phyloP scores from a whole-genome alignment of 2,113 vertebrate species.

The Gavialis gangeticus region DNA sequence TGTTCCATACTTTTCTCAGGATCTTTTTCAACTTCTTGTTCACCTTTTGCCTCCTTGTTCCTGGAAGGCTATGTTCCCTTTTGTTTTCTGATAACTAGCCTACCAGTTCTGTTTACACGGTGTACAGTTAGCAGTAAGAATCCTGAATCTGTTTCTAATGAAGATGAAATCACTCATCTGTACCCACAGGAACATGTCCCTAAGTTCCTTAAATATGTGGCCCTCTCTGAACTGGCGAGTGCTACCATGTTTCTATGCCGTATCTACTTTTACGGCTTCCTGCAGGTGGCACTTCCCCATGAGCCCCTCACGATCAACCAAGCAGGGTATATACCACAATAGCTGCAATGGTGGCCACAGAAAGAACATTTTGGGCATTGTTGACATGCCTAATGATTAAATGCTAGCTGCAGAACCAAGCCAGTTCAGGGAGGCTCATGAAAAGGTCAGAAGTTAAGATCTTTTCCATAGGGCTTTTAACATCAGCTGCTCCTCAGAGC shows the following conservation, averaged over 20 bases:
- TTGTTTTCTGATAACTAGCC: no score
- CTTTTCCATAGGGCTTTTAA: neutral
- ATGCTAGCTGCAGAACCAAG: neutral
- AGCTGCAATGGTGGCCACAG: neutral
- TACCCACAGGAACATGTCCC: neutral
- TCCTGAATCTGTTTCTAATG: neutral
- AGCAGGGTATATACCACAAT: neutral
- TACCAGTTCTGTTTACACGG: no score
- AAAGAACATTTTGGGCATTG: neutral
- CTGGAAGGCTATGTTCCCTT: no score
- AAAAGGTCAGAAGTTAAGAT: neutral
- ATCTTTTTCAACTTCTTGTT: no score
- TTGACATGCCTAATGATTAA: neutral
- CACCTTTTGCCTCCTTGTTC: neutral
- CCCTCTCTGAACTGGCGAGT: neutral
- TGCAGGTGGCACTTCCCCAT: fast-evolving
- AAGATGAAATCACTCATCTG: neutral
- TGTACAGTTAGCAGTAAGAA: neutral
- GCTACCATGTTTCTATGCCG: neutral
- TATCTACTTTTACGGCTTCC: neutral
- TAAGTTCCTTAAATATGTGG: neutral
- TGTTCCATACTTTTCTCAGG: no score
- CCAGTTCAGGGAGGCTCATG: neutral
- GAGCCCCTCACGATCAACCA: neutral
- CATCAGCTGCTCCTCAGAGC: neutral